Conservation (phyloP, 2,797 vertebrate species). For the Mus spretus region DNA sequence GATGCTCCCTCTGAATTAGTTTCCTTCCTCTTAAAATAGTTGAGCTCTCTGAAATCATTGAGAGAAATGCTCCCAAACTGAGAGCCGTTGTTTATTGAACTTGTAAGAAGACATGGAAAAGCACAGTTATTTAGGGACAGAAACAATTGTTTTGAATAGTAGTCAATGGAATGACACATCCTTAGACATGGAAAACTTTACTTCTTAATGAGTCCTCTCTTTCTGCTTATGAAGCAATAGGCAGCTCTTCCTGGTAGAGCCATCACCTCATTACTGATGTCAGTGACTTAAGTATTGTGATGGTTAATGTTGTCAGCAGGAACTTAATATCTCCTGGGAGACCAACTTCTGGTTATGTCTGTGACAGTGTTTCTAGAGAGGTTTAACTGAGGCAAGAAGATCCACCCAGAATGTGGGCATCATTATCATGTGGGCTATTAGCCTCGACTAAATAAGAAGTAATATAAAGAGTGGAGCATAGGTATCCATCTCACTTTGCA, state of each 20-base stretch:
- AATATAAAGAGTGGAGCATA: neutral
- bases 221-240: neutral
- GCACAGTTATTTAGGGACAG: neutral
- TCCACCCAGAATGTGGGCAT: neutral
- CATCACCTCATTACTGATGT: neutral
- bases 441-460: neutral
- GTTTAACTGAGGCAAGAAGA: neutral
- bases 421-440: neutral
- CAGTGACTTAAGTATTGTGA: neutral
- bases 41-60: neutral
- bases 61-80: neutral
- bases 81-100: neutral
- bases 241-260: neutral
- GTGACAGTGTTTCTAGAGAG: neutral
- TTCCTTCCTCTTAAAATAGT: neutral
- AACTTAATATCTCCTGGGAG: neutral
- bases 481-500: neutral
- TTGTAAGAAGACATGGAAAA: slow-evolving; percentile 11
- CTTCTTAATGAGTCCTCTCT: neutral
- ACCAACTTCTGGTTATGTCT: neutral
- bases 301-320: neutral
- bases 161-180: neutral
- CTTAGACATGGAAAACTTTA: neutral
- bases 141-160: neutral
- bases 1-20: neutral